phyloP scores from a whole-genome alignment of 2,888 invertebrate species.

The Athalia cordata region DNA sequence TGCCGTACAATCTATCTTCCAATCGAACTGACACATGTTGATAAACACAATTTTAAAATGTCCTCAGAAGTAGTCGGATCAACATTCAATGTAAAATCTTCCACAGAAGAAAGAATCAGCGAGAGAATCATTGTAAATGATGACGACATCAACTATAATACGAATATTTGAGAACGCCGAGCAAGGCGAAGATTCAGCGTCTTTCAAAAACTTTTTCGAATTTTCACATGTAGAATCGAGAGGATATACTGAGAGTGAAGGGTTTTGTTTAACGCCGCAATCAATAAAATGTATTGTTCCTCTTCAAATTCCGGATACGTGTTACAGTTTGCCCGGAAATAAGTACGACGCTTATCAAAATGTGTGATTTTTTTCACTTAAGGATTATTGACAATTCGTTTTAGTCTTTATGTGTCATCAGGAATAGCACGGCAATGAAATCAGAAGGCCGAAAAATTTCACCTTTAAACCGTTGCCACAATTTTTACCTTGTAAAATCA shows the following conservation, averaged over 20 bases:
- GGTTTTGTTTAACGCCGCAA: neutral
- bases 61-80: conserved; percentile 58
- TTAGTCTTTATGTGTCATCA: neutral
- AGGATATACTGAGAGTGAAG: conserved; percentile 53
- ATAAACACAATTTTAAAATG: conserved; percentile 64
- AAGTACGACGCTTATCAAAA: neutral
- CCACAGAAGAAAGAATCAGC: conserved; percentile 45
- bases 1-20: conserved; percentile 84
- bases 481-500: no score
- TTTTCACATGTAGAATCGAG: conserved; percentile 63
- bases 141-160: conserved; percentile 39
- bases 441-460: neutral
- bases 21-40: conserved; percentile 75
- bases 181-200: conserved; percentile 53
- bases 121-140: conserved; percentile 59
- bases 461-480: no score
- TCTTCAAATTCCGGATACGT: conserved; percentile 13
- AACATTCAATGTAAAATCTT: conserved; percentile 56
- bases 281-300: neutral
- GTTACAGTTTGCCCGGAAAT: conserved; percentile 10
- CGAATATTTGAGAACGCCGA: conserved; percentile 64
- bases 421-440: neutral
- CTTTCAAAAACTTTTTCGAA: conserved; percentile 59
- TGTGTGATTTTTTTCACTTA: neutral
- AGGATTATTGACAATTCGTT: neutral